A percentile compares a stretch with the other conserved stretches of the same genome.
Conservation (phyloP, 2,797 vertebrate species). For the Darevskia mixta region DNA sequence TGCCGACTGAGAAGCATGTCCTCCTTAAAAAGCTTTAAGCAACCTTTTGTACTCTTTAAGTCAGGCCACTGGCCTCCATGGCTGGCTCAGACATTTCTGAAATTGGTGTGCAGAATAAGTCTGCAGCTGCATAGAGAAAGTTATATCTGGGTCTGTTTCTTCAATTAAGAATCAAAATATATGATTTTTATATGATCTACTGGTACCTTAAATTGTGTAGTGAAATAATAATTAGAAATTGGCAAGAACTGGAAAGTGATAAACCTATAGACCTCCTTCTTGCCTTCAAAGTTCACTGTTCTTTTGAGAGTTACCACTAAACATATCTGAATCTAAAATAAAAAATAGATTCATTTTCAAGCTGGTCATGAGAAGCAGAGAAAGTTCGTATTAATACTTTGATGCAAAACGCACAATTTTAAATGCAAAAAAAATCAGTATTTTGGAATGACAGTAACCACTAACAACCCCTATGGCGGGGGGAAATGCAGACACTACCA, state of each 20-base stretch:
- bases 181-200: not conserved
- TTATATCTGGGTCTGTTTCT: not conserved
- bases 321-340: not conserved
- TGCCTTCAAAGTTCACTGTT: not conserved
- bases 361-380: not conserved
- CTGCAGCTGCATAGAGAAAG: not conserved
- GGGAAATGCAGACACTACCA: not conserved
- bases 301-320: not conserved
- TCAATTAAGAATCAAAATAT: not conserved
- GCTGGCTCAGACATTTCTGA: not conserved
- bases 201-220: not conserved
- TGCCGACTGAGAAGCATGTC: not conserved
- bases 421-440: not conserved
- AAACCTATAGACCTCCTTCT: too few species aligned
- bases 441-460: not conserved
- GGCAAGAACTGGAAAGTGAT: not conserved
- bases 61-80: not conserved
- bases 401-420: not conserved
- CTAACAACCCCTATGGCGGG: not conserved
- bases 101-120: not conserved
- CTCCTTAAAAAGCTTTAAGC: not conserved
- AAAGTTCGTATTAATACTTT: not conserved
- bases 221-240: not conserved
- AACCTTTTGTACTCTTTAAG: not conserved
- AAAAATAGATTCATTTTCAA: not conserved